These are phyloP conservation scores for Vanessa tameamea DNA, from an alignment of 1,140 invertebrate genomes.

Conservation along the genomic window DNA sequence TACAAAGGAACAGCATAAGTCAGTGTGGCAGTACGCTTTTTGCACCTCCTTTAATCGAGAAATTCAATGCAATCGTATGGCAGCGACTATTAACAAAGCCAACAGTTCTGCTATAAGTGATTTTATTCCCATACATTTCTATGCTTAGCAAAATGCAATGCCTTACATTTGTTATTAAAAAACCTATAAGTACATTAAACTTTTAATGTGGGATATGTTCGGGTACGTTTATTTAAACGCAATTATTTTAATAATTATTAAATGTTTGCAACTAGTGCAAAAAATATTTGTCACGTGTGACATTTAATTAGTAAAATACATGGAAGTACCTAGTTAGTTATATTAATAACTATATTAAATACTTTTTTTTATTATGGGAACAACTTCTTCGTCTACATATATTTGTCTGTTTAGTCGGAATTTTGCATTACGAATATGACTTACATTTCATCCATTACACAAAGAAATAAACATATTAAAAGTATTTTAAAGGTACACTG, in stretches of 20 bases:
- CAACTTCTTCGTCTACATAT: neutral
- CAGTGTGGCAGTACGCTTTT: conserved; percentile 34
- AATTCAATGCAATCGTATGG: conserved; percentile 43
- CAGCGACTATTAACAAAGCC: conserved; percentile 35
- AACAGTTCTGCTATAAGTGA: conserved; percentile 25
- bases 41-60: conserved; percentile 31
- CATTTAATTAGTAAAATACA: no score
- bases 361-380: neutral
- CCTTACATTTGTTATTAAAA: conserved; percentile 9
- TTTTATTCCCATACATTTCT: conserved; percentile 26
- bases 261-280: no score
- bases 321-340: no score
- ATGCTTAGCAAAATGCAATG: conserved; percentile 12
- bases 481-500: neutral
- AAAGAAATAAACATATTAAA: neutral
- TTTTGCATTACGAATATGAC: neutral
- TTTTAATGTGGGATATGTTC: neutral
- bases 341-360: neutral
- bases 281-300: no score
- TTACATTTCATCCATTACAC: neutral
- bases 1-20: conserved; percentile 43
- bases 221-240: neutral
- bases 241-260: neutral
- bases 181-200: neutral
- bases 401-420: neutral